Base-by-base conservation (phyloP, 2,113 vertebrate genomes). In the Sorex fumeus region DNA sequence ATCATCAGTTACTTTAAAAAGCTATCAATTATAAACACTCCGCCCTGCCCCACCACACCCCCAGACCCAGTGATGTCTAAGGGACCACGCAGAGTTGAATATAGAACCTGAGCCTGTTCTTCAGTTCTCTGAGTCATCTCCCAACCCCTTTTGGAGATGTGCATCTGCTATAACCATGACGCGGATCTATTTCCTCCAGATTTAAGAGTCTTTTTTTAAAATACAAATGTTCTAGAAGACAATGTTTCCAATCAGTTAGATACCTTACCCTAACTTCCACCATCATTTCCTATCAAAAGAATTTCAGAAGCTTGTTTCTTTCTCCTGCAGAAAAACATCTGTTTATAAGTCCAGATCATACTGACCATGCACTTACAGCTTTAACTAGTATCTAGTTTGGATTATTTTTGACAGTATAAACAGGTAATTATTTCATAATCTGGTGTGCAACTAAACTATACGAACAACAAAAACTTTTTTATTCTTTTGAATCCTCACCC, bases 1-100 rank as follows among this genome's bases (percentile, higher is more conserved):
- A 75, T 40, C n/a, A 75, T 30, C 45, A 82, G 34, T 82, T 87
- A 75, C 69, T 87, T 67, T 12, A 82, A 60, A 92, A 81, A 82
- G 70, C 60, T 67, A 23, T 27, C 34, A 76, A 36, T 88, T 88
- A n/a, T 34, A 75, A 82, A 45, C 67, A 53, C 28, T 28, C 43
- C 60, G 23, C 8, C 66, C 57, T 83, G 28, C 18, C 45, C 8
- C 18, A 40, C 40, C 40, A 3, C 40, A 40, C 40, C 3, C 40
- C 53, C 53, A 53, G 4, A 53, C 18, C 53, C 53, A 53, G 15
- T 53, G 53, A 15, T 53, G 53, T 15, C 18, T 53, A 53, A 53
- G 53, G 53, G 18, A 53, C 18, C 3, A 53, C 15, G 13, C 53
- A 53, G 53, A 16, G 53, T 19, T 53, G 53, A 19, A 19, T 4